phyloP scores from a whole-genome alignment of 2,113 vertebrate species.

The Pristiophorus japonicus region DNA sequence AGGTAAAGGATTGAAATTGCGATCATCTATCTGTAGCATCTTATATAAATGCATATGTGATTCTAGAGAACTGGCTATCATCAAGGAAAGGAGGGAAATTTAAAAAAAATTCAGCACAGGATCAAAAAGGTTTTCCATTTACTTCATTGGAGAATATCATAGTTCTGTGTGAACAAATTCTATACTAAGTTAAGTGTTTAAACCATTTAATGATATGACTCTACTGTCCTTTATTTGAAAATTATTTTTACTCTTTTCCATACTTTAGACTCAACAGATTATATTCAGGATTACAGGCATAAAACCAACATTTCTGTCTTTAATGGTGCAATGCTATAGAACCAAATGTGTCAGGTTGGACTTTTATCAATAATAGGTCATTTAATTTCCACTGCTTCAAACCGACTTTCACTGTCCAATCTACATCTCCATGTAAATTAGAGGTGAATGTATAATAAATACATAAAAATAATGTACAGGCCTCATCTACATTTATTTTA shows the following conservation, averaged over 20 bases:
- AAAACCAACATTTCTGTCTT: not conserved
- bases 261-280: not conserved
- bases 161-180: not conserved
- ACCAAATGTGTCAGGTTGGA: not conserved
- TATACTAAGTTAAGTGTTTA: not conserved
- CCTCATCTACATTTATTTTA: not conserved
- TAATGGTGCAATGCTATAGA: not conserved
- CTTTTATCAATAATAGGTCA: not conserved
- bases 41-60: not conserved
- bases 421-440: not conserved
- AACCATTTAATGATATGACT: not conserved
- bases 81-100: not conserved
- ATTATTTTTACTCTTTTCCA: not conserved
- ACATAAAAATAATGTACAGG: not conserved
- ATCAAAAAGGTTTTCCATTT: not conserved
- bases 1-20: not conserved
- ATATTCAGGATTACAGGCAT: not conserved
- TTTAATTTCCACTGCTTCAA: conserved; percentile 5
- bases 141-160: not conserved
- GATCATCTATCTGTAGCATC: not conserved
- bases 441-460: not conserved
- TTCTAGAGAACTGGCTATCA: not conserved
- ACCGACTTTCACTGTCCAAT: not conserved
- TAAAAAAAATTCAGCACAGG: not conserved
- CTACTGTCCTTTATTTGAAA: not conserved